A percentile compares a stretch with the other conserved stretches of the same genome.
Conservation (phyloP, 92 coral and sea anemone genomes). For the Scolanthus callimorphus region DNA sequence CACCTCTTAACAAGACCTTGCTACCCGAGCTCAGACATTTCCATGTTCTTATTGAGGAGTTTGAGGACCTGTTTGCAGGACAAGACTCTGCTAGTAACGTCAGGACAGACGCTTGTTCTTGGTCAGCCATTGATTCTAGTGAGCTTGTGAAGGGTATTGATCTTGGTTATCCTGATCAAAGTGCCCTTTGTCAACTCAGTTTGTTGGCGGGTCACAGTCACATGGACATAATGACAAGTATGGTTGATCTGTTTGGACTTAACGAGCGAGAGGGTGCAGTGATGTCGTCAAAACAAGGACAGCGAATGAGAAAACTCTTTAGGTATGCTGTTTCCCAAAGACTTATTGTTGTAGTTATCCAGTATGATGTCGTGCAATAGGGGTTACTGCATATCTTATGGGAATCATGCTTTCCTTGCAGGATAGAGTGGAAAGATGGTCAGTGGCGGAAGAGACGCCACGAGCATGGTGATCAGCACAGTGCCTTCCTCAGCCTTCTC, state of each 20-base stretch:
- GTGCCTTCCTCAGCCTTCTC: constrained; percentile 48
- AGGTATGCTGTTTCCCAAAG: constrained; percentile 27
- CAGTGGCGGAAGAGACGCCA: constrained; percentile 60
- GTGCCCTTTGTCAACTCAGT: constrained; percentile 4
- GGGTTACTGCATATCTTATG: too few relatives aligned
- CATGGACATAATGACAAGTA: neutral
- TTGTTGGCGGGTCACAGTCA: constrained; percentile 6
- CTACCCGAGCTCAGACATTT: constrained; percentile 68
- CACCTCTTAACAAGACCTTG: constrained; percentile 47
- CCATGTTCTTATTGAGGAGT: constrained; percentile 26
- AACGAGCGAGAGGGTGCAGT: too few relatives aligned
- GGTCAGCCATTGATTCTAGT: too few relatives aligned
- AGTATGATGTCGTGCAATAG: too few relatives aligned
- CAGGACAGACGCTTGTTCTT: too few relatives aligned
- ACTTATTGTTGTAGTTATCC: too few relatives aligned
- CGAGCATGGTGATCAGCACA: constrained; percentile 35
- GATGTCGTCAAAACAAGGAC: too few relatives aligned
- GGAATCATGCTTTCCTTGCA: constrained; percentile 7
- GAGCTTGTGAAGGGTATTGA: constrained; percentile 3
- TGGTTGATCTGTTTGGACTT: constrained; percentile 5
- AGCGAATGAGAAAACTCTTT: constrained; percentile 15
- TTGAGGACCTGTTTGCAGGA: constrained; percentile 4
- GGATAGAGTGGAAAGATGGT: constrained; percentile 70
- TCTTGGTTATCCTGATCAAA: constrained; percentile 6
- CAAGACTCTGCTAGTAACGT: neutral